These are phyloP conservation scores for Leguminivora glycinivorella DNA, from an alignment of 1,140 invertebrate species.

Conservation along the genomic window DNA sequence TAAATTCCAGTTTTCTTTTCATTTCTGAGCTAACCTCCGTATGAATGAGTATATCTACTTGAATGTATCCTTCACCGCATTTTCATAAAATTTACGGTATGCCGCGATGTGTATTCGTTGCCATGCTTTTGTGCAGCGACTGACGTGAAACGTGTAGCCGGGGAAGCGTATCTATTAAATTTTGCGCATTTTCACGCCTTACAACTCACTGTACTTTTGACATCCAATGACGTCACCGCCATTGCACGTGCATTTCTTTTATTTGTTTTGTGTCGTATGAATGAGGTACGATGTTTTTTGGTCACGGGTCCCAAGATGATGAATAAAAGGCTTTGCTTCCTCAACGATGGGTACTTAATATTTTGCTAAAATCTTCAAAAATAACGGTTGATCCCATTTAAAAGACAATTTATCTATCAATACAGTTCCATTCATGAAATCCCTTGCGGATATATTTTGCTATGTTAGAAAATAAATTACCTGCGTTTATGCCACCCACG, in stretches of 20 bases:
- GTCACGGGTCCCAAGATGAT: no score
- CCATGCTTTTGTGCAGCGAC: slow-evolving; percentile 1
- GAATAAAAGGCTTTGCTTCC: no score
- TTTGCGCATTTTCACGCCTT: slow-evolving; percentile 16
- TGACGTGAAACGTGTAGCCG: slow-evolving; percentile 10
- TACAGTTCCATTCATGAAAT: no score
- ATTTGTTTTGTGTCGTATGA: not conserved
- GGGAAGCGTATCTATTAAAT: slow-evolving; percentile 10
- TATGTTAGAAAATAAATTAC: no score
- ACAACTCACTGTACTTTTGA: not conserved
- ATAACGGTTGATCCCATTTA: no score
- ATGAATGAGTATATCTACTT: not conserved
- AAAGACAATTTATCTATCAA: no score
- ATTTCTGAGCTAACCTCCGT: not conserved
- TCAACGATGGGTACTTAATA: no score
- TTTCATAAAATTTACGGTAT: slow-evolving; percentile 19
- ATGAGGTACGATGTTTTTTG: no score
- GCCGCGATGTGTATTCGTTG: slow-evolving; percentile 5
- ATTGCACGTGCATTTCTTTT: not conserved
- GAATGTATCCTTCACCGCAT: not conserved
- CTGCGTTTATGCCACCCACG: no score
- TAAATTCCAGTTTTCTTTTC: not conserved
- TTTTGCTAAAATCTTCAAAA: no score
- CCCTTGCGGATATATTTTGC: no score
- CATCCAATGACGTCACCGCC: not conserved